Conservation (phyloP, 1,140 invertebrate genomes). For the Cyclargus thomasi region DNA sequence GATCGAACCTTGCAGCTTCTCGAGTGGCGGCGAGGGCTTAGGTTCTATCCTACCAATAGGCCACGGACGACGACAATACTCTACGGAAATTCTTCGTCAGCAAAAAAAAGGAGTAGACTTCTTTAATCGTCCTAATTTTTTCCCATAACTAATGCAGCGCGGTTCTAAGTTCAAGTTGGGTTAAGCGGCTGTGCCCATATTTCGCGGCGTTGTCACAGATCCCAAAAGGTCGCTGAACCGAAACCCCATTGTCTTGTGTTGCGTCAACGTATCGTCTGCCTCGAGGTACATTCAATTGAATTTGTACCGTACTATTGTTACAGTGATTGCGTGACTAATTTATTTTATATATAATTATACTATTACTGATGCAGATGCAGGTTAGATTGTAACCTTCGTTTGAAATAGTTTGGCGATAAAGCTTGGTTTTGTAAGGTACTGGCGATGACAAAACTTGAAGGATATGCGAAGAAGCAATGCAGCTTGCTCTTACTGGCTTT, state of each 20-base stretch:
- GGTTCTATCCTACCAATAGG: too few species aligned
- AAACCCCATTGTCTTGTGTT: slow-evolving; percentile 69
- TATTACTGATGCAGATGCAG: slow-evolving; percentile 30
- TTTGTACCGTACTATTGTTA: slow-evolving; percentile 67
- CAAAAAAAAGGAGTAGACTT: neutral
- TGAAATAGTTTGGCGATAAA: slow-evolving; percentile 3
- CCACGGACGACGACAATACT: too few species aligned
- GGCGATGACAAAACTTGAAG: neutral
- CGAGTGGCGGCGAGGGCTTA: too few species aligned
- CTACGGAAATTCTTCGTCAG: too few species aligned
- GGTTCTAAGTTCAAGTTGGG: slow-evolving; percentile 40
- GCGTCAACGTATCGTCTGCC: slow-evolving; percentile 71
- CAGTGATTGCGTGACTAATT: slow-evolving; percentile 61
- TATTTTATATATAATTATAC: slow-evolving; percentile 45
- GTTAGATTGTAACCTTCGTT: slow-evolving; percentile 23
- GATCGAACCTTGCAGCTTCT: too few species aligned
- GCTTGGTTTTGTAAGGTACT: neutral
- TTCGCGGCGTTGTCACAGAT: slow-evolving; percentile 70
- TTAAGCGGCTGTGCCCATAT: slow-evolving; percentile 59
- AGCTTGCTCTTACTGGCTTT: neutral
- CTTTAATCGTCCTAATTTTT: neutral
- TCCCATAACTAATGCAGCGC: slow-evolving; percentile 12
- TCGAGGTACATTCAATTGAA: slow-evolving; percentile 65
- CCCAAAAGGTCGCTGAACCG: slow-evolving; percentile 67
- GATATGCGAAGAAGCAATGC: too few species aligned